phyloP scores from a whole-genome alignment of 2,888 invertebrate genomes.

The Blastobasis lacticolella region DNA sequence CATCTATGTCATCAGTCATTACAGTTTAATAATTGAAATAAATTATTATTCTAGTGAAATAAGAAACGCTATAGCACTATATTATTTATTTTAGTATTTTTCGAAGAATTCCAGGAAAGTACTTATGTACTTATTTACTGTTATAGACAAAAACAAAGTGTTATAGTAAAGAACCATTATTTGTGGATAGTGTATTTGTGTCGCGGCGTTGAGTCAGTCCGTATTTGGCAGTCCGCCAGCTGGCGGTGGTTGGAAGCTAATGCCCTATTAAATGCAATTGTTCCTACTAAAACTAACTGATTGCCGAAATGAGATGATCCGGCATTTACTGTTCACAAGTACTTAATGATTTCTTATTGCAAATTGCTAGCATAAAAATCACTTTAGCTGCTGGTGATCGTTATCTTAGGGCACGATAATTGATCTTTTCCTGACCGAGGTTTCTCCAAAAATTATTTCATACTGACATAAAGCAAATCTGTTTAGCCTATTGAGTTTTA shows the following conservation, averaged over 20 bases:
- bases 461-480: no score
- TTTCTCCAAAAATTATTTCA: no score
- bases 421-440: no score
- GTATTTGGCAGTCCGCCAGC: slow-evolving; percentile 45
- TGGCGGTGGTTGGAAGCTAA: slow-evolving; percentile 38
- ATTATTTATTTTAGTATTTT: no score
- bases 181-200: slow-evolving; percentile 33
- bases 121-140: slow-evolving; percentile 1
- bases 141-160: slow-evolving; percentile 11
- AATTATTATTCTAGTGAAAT: no score
- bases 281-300: slow-evolving; percentile 37
- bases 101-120: no score
- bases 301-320: slow-evolving; percentile 28
- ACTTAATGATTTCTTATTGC: slow-evolving; percentile 21
- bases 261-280: slow-evolving; percentile 50
- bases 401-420: no score
- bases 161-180: slow-evolving; percentile 21
- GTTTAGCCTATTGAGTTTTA: no score
- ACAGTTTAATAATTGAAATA: no score
- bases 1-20: no score
- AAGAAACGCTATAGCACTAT: no score
- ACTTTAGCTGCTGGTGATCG: no score
- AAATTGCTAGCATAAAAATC: not conserved
- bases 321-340: slow-evolving; percentile 28
- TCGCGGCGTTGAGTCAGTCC: slow-evolving; percentile 41